Percentiles rank a stretch among this genome's conserved stretches.
Conservation (phyloP, 2,113 vertebrate species). For the Psammodynastes pulverulentus region DNA sequence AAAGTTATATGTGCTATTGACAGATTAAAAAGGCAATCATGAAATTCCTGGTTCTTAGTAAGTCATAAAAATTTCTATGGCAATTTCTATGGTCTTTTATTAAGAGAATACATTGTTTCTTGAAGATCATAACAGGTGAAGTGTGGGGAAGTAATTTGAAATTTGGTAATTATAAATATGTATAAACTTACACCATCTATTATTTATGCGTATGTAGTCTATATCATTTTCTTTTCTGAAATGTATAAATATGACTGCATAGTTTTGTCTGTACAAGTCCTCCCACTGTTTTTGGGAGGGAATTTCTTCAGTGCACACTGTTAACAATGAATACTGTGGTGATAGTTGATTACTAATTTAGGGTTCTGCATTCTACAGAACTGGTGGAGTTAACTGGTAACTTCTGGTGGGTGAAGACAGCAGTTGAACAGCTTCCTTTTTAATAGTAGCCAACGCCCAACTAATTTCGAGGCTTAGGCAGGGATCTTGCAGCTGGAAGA, state of each 20-base stretch:
- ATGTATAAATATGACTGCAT: neutral
- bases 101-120: neutral
- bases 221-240: neutral
- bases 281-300: neutral
- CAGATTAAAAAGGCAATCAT: neutral
- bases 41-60: neutral
- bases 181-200: neutral
- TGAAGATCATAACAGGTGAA: neutral
- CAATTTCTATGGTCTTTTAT: neutral
- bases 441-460: neutral
- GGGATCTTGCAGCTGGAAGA: neutral
- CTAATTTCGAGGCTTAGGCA: neutral
- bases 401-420: neutral
- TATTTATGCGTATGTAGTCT: neutral
- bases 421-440: neutral
- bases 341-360: neutral
- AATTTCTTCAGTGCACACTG: neutral
- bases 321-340: neutral
- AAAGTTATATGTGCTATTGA: neutral
- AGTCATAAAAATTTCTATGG: neutral
- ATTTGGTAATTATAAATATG: neutral
- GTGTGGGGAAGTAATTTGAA: neutral
- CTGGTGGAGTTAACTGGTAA: neutral
- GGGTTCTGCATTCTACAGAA: neutral
- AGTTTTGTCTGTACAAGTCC: neutral